phyloP scores from a whole-genome alignment of 2,888 invertebrate genomes.

The Oscheius sp. region DNA sequence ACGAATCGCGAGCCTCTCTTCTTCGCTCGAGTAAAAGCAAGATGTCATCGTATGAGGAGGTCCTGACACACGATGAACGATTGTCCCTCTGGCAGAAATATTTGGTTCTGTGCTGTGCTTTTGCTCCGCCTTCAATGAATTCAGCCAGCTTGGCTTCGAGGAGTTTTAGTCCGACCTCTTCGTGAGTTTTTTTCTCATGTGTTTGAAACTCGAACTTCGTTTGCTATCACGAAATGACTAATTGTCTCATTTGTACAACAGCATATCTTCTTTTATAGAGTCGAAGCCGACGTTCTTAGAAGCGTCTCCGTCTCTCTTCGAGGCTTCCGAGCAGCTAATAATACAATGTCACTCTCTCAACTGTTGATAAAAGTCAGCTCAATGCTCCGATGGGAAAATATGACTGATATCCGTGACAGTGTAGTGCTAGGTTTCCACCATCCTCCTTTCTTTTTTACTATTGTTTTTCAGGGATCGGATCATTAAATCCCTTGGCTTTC shows the following conservation, averaged over 20 bases:
- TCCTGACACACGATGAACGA: constrained; percentile 80
- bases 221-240: neutral
- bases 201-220: too few relatives aligned
- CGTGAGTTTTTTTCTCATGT: constrained; percentile 42
- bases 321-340: constrained; percentile 34
- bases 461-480: constrained; percentile 77
- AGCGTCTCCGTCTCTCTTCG: constrained; percentile 50
- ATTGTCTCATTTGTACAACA: too few relatives aligned
- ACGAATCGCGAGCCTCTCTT: constrained; percentile 93
- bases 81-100: constrained; percentile 85
- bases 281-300: constrained; percentile 51
- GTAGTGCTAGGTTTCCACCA: constrained; percentile 85
- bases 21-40: constrained; percentile 78
- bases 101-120: constrained; percentile 91
- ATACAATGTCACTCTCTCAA: constrained; percentile 39
- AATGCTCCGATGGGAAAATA: constrained; percentile 85
- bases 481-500: constrained; percentile 91
- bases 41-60: constrained; percentile 57
- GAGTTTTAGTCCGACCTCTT: constrained; percentile 82
- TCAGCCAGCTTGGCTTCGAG: constrained; percentile 74
- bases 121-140: constrained; percentile 82
- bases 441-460: too few relatives aligned
- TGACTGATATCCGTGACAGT: constrained; percentile 90
- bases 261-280: constrained; percentile 23
- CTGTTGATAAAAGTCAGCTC: constrained; percentile 73